phyloP scores from a whole-genome alignment of 1,140 invertebrate genomes.

The Lasioglossum albipes region DNA sequence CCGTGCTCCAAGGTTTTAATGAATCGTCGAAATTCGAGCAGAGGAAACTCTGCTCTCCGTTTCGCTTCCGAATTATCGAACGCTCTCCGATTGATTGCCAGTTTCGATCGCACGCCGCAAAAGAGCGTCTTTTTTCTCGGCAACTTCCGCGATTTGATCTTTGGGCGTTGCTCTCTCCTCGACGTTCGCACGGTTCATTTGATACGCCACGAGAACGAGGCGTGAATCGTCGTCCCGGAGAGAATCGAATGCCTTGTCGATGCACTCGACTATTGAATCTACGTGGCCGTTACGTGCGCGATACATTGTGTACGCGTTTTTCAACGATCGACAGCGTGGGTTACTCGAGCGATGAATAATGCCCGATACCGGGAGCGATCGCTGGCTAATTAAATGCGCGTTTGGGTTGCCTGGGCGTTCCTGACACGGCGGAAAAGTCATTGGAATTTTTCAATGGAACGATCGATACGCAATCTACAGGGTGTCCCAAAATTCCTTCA shows the following conservation, averaged over 20 bases:
- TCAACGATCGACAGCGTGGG: conserved; percentile 13
- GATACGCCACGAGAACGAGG: neutral
- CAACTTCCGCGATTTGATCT: too few species aligned
- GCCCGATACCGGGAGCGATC: neutral
- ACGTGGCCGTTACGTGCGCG: neutral
- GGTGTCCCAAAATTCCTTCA: too few species aligned
- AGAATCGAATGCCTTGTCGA: neutral
- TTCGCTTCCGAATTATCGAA: too few species aligned
- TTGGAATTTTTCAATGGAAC: neutral
- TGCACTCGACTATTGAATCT: neutral
- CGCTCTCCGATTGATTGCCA: too few species aligned
- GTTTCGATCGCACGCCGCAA: too few species aligned
- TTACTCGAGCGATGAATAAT: neutral
- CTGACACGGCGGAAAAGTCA: neutral
- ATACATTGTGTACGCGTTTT: neutral
- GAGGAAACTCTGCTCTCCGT: too few species aligned
- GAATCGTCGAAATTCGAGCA: conserved; percentile 12
- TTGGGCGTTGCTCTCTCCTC: too few species aligned
- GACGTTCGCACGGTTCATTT: too few species aligned
- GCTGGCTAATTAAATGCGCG: neutral
- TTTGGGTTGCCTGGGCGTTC: neutral
- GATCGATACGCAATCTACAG: neutral
- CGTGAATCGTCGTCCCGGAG: neutral
- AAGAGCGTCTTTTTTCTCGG: too few species aligned
- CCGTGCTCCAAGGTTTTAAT: neutral